Base-by-base conservation (phyloP, 1,140 invertebrate species). In the Whitmania pigra region DNA sequence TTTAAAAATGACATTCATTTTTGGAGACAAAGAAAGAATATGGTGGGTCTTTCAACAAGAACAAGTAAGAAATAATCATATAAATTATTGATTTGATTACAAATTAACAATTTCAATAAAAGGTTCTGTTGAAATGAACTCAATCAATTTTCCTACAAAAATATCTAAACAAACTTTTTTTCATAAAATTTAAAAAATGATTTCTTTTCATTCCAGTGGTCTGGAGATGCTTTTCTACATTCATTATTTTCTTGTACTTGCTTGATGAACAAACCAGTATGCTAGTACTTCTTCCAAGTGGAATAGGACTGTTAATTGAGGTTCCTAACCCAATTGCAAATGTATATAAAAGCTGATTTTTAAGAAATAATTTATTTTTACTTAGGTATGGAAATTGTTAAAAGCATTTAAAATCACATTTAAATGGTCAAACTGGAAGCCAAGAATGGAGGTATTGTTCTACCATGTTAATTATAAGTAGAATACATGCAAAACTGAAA, bases 1-100 rank as follows among this genome's bases (percentile, higher is more conserved):
- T 97, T 99, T 78, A 98, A 97, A 86, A 97, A 96, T 82, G 95
- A 99, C 77, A 90, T 99, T 6, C 88, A 86, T 75, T 99, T 97
- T 80, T 99, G 96, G 95, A 87, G 88, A 72, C 86, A 87, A 18
- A 88, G 90, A 76, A 87, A 87, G 53, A 89, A 88, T 0, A 89
- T 96, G 81, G 91, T 88, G 43, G 96, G 95, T 1, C 79, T 98
- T 3, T 97, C 94, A 11, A 86, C 87, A 15, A 86, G 90, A 72
- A 92, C 91, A 5, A 80, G 80, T 81, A 49, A 49, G 43, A 49
- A 49, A 49, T 1, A 49, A 49, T 13, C 43, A 49, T 7, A 49
- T 49, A 49, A 49, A 17, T 17, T 17, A 49, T 49, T 49, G 9
- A 13, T 17, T 49, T 49, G 5, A 17, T 49, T 17, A 49, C 13